Percentiles rank a stretch among this genome's conserved stretches.
Conservation (phyloP, 2,113 vertebrate genomes). For the Channa maculata region DNA sequence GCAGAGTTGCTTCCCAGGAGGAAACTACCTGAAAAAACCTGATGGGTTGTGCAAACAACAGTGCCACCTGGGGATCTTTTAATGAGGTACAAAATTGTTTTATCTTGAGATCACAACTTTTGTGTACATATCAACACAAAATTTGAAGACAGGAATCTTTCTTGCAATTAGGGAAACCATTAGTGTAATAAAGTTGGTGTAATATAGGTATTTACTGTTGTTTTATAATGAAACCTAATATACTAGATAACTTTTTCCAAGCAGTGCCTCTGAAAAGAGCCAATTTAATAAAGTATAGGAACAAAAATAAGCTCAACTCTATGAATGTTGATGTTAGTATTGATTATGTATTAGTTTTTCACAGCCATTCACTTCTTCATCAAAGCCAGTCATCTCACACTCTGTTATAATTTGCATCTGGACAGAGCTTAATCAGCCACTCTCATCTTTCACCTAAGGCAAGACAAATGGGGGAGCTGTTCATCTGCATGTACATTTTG, state of each 20-base stretch:
- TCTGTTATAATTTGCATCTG: conserved; percentile 73
- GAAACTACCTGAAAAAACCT: neutral
- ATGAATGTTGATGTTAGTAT: conserved; percentile 58
- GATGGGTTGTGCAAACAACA: neutral
- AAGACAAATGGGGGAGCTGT: conserved; percentile 60
- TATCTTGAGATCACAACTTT: no score
- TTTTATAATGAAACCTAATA: neutral
- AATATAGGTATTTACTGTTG: no score
- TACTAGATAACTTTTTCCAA: neutral
- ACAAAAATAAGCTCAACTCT: neutral
- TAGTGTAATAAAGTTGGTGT: no score
- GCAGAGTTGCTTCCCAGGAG: no score
- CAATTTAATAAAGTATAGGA: neutral
- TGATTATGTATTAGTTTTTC: conserved; percentile 63
- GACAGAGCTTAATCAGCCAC: conserved; percentile 48
- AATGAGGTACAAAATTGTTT: neutral
- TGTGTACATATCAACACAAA: no score
- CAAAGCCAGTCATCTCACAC: conserved; percentile 49
- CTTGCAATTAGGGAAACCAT: no score
- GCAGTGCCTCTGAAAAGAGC: neutral
- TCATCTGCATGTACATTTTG: conserved; percentile 51
- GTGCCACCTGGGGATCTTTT: neutral
- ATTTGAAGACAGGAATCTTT: no score
- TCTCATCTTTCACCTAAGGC: conserved; percentile 64
- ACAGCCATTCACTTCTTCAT: conserved; percentile 18